Evolutionary conservation across 2,797 vertebrate genomes (phyloP), one percentile per base, ranked within the genome.

Genomic region (Gallirallus australis): DNA sequence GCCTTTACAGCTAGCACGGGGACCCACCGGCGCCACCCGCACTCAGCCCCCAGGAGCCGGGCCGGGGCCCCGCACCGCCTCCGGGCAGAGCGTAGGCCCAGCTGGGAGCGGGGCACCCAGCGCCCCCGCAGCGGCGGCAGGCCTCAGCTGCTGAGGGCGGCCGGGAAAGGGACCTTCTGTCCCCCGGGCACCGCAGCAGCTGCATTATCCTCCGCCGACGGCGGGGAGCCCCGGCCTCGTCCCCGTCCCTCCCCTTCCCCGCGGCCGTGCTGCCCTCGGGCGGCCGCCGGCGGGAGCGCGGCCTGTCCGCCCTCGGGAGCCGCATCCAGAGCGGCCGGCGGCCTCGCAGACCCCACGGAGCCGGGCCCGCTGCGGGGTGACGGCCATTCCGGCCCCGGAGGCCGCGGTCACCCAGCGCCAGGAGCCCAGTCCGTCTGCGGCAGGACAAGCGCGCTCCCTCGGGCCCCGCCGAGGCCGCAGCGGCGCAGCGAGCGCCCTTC

Each of bases 211-310:
- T 12, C 42, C 31, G 31, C 64, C 10, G 42, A 33, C 45, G 7
- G 65, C 45, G 30, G 40, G 30, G 20, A 28, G 25, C 5, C 59
- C 59, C 17, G 35, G 25, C 59, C 6, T 24, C 20, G 8, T 16
- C 14, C 39, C 30, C 39, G 19, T 7, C 33, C 65, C 53, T 37
- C 7, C 75, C 53, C 79, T 75, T 94, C 63, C 54, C 86, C 64
- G 86, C 79, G 59, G 65, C 79, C 83, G 35, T 92, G 90, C 90
- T 90, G 93, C 90, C 90, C 90, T 63, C 90, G 87, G 81, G 93
- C 90, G 90, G 93, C 86, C 64, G 42, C 73, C 64, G 59, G 19
- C 23, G 82, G 86, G 31, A 86, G 86, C 86, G 86, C 78, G 77
- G 20, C 50, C 48, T 2, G 11, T 20, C 16, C 25, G 47, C 35